These are phyloP conservation scores for Whitmania pigra DNA, from an alignment of 1,140 invertebrate species.

Conservation along the genomic window DNA sequence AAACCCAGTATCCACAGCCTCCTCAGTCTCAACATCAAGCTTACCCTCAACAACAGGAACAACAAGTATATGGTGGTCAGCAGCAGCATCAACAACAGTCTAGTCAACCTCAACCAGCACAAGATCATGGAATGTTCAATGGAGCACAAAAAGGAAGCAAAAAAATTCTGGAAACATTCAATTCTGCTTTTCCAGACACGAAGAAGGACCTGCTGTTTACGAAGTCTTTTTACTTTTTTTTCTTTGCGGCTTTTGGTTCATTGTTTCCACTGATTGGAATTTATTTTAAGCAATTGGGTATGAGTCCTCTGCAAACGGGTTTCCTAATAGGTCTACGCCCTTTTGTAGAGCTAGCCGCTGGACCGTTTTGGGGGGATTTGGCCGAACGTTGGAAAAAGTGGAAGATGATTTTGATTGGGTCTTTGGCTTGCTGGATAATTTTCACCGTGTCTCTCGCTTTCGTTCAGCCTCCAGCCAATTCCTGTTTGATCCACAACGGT, in stretches of 20 bases:
- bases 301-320: conserved; percentile 89
- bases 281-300: conserved; percentile 95
- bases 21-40: neutral
- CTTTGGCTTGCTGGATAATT: conserved; percentile 82
- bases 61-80: neutral
- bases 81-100: neutral
- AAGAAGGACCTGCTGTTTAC: conserved; percentile 37
- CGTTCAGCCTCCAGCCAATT: conserved; percentile 77
- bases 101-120: neutral
- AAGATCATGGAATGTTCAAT: conserved; percentile 24
- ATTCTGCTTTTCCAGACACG: conserved; percentile 34
- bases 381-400: conserved; percentile 59
- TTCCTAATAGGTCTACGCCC: conserved; percentile 62
- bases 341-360: conserved; percentile 91
- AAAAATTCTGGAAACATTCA: conserved; percentile 30
- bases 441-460: conserved; percentile 90
- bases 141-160: too few species aligned
- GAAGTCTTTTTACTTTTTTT: conserved; percentile 86
- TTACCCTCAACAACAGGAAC: neutral
- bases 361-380: conserved; percentile 90
- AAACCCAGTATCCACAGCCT: neutral
- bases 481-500: conserved; percentile 64
- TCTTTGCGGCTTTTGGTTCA: conserved; percentile 95
- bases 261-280: conserved; percentile 94
- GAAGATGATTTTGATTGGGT: conserved; percentile 67